These are phyloP conservation scores for Acrocephalus kingi DNA, from an alignment of 2,113 vertebrate genomes.

Conservation along the genomic window DNA sequence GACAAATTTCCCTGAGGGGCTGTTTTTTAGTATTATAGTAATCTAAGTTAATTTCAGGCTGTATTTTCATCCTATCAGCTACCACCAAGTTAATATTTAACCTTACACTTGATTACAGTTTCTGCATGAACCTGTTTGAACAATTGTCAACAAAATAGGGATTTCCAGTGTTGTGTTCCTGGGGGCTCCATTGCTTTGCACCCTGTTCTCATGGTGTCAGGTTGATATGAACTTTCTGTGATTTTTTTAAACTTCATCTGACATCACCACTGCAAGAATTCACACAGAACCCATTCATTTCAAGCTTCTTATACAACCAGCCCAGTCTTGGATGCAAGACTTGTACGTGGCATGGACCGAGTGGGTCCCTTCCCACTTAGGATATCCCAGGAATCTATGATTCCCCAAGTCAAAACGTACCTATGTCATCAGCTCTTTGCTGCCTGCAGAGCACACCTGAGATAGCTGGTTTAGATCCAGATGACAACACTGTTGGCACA, in stretches of 20 bases:
- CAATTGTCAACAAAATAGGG: neutral
- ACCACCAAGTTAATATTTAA: neutral
- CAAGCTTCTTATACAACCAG: neutral
- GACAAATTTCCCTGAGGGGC: neutral
- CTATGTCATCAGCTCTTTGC: neutral
- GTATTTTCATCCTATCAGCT: neutral
- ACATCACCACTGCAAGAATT: neutral
- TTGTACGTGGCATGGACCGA: too few relatives aligned
- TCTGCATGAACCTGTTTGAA: neutral
- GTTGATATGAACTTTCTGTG: neutral
- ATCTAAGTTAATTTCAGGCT: neutral
- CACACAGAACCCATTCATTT: neutral
- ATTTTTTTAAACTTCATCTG: neutral
- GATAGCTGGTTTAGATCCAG: neutral
- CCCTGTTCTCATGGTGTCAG: neutral
- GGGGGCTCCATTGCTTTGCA: neutral
- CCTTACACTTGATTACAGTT: neutral
- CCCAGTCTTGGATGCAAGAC: neutral
- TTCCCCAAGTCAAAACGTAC: accelerated
- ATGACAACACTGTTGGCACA: accelerated
- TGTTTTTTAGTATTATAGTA: neutral
- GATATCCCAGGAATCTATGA: neutral
- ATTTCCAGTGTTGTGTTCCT: neutral
- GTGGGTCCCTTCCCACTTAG: neutral
- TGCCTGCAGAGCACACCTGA: too few relatives aligned